Evolutionary conservation across 2,888 invertebrate genomes (phyloP).

Genomic region (Gortyna flavago): DNA sequence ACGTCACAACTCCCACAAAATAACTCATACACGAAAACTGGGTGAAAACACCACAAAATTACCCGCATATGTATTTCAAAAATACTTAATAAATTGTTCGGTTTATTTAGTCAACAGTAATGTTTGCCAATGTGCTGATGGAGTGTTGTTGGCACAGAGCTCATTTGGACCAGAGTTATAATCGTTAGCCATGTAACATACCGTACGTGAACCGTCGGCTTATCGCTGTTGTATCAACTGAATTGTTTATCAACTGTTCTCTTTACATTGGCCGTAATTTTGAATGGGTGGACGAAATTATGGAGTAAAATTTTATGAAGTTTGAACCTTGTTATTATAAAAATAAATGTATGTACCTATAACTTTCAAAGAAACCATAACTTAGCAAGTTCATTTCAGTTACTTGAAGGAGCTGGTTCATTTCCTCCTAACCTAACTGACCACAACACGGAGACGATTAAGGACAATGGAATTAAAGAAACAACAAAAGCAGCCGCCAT

Average conservation of each 20-base stretch:
- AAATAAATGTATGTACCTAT: neutral
- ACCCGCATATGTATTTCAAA: slow-evolving; percentile 55
- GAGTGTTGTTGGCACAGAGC: slow-evolving; percentile 66
- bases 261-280: slow-evolving; percentile 47
- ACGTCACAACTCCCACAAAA: slow-evolving; percentile 15
- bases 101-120: slow-evolving; percentile 66
- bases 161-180: slow-evolving; percentile 67
- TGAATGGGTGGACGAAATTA: slow-evolving; percentile 29
- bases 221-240: slow-evolving; percentile 66
- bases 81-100: slow-evolving; percentile 61
- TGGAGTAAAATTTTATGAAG: slow-evolving; percentile 28
- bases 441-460: neutral
- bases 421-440: neutral
- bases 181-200: slow-evolving; percentile 65
- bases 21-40: slow-evolving; percentile 28
- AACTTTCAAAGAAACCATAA: neutral
- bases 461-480: neutral
- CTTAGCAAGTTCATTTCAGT: neutral
- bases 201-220: slow-evolving; percentile 58
- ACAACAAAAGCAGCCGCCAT: no score
- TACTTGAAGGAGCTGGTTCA: neutral
- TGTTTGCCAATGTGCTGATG: slow-evolving; percentile 68
- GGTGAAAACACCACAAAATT: slow-evolving; percentile 36
- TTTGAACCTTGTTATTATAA: neutral
- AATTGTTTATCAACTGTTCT: slow-evolving; percentile 63